A percentile compares a stretch with the other conserved stretches of the same genome.
Conservation (phyloP, 2,888 invertebrate genomes). For the Pseudoips prasinana region DNA sequence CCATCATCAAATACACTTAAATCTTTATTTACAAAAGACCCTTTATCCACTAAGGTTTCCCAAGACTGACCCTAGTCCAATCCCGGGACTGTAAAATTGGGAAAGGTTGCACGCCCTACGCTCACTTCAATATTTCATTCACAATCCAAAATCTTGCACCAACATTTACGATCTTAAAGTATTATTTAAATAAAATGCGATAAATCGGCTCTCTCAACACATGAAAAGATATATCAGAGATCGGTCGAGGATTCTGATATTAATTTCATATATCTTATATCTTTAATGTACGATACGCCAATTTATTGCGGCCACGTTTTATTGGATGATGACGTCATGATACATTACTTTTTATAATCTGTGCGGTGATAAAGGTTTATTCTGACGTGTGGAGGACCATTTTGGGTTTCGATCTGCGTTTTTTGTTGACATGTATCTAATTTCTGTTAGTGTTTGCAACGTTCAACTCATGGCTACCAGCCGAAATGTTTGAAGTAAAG, state of each 20-base stretch:
- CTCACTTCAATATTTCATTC: slow-evolving; percentile 24
- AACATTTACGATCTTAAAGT: slow-evolving; percentile 28
- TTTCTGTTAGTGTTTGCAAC: too few species aligned
- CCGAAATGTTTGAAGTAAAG: too few species aligned
- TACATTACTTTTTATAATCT: background rate
- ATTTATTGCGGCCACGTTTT: slow-evolving; percentile 49
- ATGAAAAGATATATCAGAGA: slow-evolving; percentile 41
- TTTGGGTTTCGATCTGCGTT: too few species aligned
- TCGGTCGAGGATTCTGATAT: slow-evolving; percentile 41
- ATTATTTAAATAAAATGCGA: slow-evolving; percentile 36
- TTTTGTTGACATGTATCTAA: too few species aligned
- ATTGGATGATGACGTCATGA: slow-evolving; percentile 12
- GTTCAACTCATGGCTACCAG: too few species aligned
- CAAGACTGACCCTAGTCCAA: too few species aligned
- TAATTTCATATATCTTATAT: slow-evolving; percentile 49
- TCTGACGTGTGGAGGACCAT: too few species aligned
- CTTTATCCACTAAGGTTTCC: too few species aligned
- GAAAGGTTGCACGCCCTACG: too few species aligned
- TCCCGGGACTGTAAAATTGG: too few species aligned
- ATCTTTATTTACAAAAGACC: too few species aligned
- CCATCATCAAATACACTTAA: too few species aligned
- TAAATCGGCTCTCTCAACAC: slow-evolving; percentile 35
- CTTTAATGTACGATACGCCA: slow-evolving; percentile 39
- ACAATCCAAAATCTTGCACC: slow-evolving; percentile 16
- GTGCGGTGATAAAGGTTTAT: background rate